Conservation (phyloP, 2,888 invertebrate genomes). For the Phlogophora meticulosa region DNA sequence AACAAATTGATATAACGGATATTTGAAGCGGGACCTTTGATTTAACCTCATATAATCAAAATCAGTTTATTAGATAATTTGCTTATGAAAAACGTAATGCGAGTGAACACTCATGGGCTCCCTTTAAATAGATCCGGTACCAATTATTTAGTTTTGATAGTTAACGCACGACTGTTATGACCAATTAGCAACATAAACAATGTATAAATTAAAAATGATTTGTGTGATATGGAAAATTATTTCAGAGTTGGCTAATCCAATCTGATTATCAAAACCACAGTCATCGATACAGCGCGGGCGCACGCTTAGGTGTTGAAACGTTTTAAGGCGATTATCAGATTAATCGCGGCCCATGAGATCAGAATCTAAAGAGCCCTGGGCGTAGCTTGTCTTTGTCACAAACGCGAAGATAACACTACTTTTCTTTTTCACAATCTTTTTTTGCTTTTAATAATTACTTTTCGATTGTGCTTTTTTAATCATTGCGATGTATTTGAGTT, state of each 20-base stretch:
- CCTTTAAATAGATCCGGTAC: slow-evolving; percentile 8
- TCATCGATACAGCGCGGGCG: slow-evolving; percentile 64
- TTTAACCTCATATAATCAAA: slow-evolving; percentile 70
- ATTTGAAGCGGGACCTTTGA: slow-evolving; percentile 78
- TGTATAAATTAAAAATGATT: slow-evolving; percentile 27
- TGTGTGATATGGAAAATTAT: slow-evolving; percentile 38
- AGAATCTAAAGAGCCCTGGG: slow-evolving; percentile 79
- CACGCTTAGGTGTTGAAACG: slow-evolving; percentile 75
- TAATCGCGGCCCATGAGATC: slow-evolving; percentile 78
- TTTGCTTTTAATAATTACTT: slow-evolving; percentile 63
- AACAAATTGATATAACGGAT: slow-evolving; percentile 89
- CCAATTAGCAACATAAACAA: slow-evolving; percentile 41
- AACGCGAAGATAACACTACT: slow-evolving; percentile 73
- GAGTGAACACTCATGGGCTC: slow-evolving; percentile 4
- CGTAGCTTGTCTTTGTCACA: slow-evolving; percentile 78
- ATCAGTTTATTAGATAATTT: slow-evolving; percentile 63
- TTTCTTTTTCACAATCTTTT: slow-evolving; percentile 73
- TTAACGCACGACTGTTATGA: slow-evolving; percentile 15
- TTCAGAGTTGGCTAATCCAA: slow-evolving; percentile 49
- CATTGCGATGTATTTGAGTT: background rate
- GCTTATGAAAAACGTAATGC: slow-evolving; percentile 32
- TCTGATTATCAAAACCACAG: slow-evolving; percentile 67
- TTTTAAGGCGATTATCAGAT: slow-evolving; percentile 79
- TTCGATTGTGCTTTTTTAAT: slow-evolving; percentile 43
- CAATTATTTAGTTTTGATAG: slow-evolving; percentile 11